phyloP scores from a whole-genome alignment of 2,797 vertebrate species.

The Neostethus bicornis region DNA sequence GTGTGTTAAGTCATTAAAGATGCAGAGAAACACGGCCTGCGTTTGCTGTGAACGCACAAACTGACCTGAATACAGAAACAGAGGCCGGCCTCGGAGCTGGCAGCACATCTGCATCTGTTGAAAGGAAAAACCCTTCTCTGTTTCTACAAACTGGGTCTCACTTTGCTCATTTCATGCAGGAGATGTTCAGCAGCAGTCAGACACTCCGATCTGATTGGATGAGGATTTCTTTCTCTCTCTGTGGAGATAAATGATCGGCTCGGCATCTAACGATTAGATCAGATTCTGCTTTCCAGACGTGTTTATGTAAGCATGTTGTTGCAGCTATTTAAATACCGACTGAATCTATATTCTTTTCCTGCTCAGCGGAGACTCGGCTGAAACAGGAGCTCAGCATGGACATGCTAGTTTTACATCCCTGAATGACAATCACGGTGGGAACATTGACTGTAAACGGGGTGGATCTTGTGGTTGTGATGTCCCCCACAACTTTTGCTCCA shows the following conservation, averaged over 20 bases:
- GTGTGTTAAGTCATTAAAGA: constrained; percentile 61
- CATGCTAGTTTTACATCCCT: neutral
- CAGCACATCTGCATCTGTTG: constrained; percentile 58
- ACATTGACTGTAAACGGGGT: too few relatives aligned
- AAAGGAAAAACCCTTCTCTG: constrained; percentile 4
- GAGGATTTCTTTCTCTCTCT: neutral
- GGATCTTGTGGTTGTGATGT: too few relatives aligned
- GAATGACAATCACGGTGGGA: neutral
- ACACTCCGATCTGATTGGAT: neutral
- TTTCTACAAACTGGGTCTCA: constrained; percentile 7
- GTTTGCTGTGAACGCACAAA: constrained; percentile 69
- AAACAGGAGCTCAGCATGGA: neutral
- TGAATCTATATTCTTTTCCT: constrained; percentile 2
- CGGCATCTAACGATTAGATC: neutral
- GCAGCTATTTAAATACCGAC: neutral
- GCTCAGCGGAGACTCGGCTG: neutral
- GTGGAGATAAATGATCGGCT: constrained; percentile 1
- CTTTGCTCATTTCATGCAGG: constrained; percentile 16
- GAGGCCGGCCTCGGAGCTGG: constrained; percentile 26
- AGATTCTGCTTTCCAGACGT: constrained; percentile 7
- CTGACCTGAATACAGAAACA: constrained; percentile 66
- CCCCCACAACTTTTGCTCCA: too few relatives aligned
- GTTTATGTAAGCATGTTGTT: neutral
- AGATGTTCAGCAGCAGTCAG: neutral
- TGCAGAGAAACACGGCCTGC: constrained; percentile 66